phyloP scores from a whole-genome alignment of 2,113 vertebrate genomes.

The Ceyx melanurus region DNA sequence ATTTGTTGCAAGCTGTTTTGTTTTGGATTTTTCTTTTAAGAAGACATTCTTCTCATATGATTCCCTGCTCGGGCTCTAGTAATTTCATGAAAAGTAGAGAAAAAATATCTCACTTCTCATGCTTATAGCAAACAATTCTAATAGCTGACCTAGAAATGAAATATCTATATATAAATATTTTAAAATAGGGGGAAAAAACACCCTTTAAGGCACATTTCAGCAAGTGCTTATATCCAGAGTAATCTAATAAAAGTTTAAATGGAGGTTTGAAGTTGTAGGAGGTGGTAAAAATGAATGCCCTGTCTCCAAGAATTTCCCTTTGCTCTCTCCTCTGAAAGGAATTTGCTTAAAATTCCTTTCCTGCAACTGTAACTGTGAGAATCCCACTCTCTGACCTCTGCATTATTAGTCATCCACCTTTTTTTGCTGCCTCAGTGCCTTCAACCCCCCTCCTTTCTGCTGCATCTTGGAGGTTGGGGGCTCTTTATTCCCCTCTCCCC shows the following conservation, averaged over 20 bases:
- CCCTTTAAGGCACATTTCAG: neutral
- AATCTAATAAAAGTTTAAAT: slow-evolving; percentile 32
- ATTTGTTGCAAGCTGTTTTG: neutral
- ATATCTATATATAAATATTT: neutral
- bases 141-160: slow-evolving; percentile 9
- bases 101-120: neutral
- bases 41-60: neutral
- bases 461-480: neutral
- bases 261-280: neutral
- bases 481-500: neutral
- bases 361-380: neutral
- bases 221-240: neutral
- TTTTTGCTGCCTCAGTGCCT: neutral
- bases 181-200: neutral
- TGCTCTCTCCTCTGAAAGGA: neutral
- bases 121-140: neutral
- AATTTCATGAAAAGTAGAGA: neutral
- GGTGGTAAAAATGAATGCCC: slow-evolving; percentile 41
- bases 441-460: neutral
- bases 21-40: neutral
- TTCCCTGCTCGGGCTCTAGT: neutral
- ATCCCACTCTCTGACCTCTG: neutral
- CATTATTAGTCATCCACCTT: neutral
- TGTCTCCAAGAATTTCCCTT: slow-evolving; percentile 23
- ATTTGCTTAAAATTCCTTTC: slow-evolving; percentile 39